A percentile compares a stretch with the other conserved stretches of the same genome.
Evolutionary conservation across 2,113 vertebrate genomes (phyloP).

Genomic region (Elephas maximus): DNA sequence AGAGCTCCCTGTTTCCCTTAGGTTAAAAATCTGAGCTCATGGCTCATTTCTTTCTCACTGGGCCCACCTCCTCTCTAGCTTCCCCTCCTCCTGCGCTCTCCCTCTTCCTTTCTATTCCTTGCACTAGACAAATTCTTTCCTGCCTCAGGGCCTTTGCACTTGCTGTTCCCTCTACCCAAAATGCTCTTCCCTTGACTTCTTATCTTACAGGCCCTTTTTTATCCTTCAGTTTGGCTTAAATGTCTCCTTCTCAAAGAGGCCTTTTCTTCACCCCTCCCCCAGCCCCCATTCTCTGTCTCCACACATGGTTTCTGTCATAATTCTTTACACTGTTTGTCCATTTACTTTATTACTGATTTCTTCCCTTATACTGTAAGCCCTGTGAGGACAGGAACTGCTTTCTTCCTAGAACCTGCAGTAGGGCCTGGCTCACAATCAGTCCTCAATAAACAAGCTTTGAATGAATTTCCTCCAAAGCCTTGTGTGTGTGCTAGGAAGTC

Average conservation of each 20-base stretch:
- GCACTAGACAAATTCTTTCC: not conserved
- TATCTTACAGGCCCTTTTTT: not conserved
- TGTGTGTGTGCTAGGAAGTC: not conserved
- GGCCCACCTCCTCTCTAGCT: not conserved
- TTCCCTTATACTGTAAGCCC: not conserved
- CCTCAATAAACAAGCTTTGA: not conserved
- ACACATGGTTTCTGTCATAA: not conserved
- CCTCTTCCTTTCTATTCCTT: not conserved
- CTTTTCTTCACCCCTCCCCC: not conserved
- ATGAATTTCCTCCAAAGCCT: conserved; percentile 21
- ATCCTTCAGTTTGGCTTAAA: not conserved
- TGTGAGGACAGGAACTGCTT: not conserved
- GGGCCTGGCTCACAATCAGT: not conserved
- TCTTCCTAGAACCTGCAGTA: not conserved
- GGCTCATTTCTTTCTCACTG: not conserved
- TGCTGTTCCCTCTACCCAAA: not conserved
- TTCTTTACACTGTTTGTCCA: not conserved
- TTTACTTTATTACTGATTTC: not conserved
- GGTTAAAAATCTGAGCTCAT: not conserved
- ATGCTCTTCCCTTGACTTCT: not conserved
- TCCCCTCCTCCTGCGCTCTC: not conserved
- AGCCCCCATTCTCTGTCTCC: not conserved
- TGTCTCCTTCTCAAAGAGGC: not conserved
- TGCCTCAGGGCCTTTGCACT: conserved; percentile 20
- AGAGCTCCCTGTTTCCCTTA: not conserved